phyloP scores from a whole-genome alignment of 1,140 invertebrate species.

The Dinoponera quadriceps region DNA sequence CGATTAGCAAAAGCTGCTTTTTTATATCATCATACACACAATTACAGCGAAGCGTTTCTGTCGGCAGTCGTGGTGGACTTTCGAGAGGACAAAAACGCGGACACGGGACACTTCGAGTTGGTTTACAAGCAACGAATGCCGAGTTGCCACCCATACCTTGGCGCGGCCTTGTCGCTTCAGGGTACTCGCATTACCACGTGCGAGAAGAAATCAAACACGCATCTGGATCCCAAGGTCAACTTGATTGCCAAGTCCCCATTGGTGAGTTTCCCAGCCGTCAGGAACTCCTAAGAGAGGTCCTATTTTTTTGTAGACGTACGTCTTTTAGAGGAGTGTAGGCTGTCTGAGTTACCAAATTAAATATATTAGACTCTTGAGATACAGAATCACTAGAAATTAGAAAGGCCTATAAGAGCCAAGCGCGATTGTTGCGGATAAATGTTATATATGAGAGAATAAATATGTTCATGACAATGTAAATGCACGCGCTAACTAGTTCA shows the following conservation, averaged over 20 bases:
- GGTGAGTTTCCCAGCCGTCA: conserved; percentile 58
- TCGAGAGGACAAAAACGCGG: conserved; percentile 90
- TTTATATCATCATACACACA: not conserved
- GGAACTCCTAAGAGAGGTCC: no score
- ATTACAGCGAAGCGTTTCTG: not conserved
- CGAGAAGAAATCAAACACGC: conserved; percentile 72
- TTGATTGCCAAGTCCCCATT: conserved; percentile 72
- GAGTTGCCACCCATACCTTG: conserved; percentile 93
- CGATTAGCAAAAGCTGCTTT: not conserved
- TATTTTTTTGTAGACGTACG: no score
- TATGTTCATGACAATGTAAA: no score
- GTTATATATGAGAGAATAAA: no score
- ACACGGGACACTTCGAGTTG: conserved; percentile 95
- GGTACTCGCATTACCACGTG: conserved; percentile 86
- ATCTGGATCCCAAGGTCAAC: conserved; percentile 72
- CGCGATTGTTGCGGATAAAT: no score
- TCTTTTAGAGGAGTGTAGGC: no score
- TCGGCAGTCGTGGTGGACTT: conserved; percentile 94
- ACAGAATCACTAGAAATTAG: no score
- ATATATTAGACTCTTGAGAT: no score
- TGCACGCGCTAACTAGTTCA: no score
- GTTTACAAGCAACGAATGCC: conserved; percentile 91
- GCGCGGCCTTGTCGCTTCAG: conserved; percentile 91
- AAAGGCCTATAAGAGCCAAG: no score
- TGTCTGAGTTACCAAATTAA: no score